Conservation (phyloP, 2,888 invertebrate species). For the Troides aeacus region DNA sequence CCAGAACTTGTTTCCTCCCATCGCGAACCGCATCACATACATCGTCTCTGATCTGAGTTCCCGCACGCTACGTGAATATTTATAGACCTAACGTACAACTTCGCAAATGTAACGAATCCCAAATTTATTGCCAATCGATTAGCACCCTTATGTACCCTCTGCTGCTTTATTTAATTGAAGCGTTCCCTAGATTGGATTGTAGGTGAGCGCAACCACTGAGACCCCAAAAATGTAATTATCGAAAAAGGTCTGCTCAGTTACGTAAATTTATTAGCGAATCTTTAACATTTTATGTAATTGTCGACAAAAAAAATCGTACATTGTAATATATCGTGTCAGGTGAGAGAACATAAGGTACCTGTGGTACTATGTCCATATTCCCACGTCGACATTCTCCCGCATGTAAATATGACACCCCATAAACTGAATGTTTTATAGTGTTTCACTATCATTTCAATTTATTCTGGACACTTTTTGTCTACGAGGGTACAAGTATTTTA, state of each 20-base stretch:
- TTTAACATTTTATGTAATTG: background rate
- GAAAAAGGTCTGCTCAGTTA: constrained; percentile 18
- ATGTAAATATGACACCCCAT: constrained; percentile 80
- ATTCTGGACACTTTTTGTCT: constrained; percentile 78
- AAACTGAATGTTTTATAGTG: constrained; percentile 78
- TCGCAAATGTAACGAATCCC: constrained; percentile 43
- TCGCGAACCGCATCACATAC: constrained; percentile 23
- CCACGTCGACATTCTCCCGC: constrained; percentile 69
- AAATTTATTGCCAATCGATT: constrained; percentile 68
- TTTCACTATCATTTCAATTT: constrained; percentile 77
- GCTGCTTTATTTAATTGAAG: constrained; percentile 68
- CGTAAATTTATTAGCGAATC: constrained; percentile 10
- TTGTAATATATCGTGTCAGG: background rate
- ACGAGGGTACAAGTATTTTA: constrained; percentile 75
- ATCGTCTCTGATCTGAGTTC: constrained; percentile 35
- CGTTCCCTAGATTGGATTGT: constrained; percentile 66
- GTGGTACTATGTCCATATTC: constrained; percentile 59
- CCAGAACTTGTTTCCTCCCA: constrained; percentile 19
- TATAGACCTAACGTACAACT: constrained; percentile 49
- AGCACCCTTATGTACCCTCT: constrained; percentile 57
- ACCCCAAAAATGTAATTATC: constrained; percentile 24
- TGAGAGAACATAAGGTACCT: constrained; percentile 36
- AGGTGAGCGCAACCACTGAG: constrained; percentile 36
- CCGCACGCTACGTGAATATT: constrained; percentile 53
- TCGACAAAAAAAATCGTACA: background rate